Percentiles rank a stretch among this genome's conserved stretches.
phyloP scores from a whole-genome alignment of 2,797 vertebrate genomes.

The Macrochelys suwanniensis region DNA sequence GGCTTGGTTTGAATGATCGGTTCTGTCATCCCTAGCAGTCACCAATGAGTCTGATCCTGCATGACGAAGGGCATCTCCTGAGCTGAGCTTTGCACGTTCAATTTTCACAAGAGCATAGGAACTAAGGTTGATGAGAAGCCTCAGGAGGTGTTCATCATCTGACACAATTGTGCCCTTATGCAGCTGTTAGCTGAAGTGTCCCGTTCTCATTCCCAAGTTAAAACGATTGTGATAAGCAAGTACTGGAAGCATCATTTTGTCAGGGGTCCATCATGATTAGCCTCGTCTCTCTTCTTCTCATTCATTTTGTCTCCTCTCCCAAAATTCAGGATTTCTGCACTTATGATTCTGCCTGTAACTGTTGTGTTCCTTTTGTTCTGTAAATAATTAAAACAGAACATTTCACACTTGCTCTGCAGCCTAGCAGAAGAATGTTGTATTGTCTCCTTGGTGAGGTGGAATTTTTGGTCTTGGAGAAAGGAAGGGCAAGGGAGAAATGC shows the following conservation, averaged over 20 bases:
- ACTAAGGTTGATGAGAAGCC: neutral
- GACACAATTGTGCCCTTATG: neutral
- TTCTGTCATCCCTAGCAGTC: neutral
- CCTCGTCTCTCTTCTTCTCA: conserved; percentile 28
- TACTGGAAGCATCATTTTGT: neutral
- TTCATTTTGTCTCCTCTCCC: conserved; percentile 15
- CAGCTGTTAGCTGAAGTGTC: neutral
- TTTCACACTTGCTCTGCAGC: conserved; percentile 64
- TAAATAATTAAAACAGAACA: conserved; percentile 63
- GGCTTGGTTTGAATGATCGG: neutral
- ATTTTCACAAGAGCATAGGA: neutral
- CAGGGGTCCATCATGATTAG: neutral
- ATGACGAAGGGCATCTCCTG: neutral
- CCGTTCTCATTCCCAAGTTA: neutral
- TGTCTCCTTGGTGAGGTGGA: conserved; percentile 50
- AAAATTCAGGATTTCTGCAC: conserved; percentile 40
- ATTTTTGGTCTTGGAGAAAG: conserved; percentile 69
- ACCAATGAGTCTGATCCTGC: neutral
- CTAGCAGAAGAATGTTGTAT: conserved; percentile 47
- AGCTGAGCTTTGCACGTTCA: neutral
- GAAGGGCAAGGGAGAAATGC: conserved; percentile 44
- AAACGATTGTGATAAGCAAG: neutral
- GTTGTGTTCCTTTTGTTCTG: conserved; percentile 61
- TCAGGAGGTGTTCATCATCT: neutral
- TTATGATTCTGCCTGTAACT: conserved; percentile 49